Evolutionary conservation across 2,797 vertebrate genomes (phyloP), one percentile per base, ranked within the genome.

Genomic region (Anniella stebbinsi): DNA sequence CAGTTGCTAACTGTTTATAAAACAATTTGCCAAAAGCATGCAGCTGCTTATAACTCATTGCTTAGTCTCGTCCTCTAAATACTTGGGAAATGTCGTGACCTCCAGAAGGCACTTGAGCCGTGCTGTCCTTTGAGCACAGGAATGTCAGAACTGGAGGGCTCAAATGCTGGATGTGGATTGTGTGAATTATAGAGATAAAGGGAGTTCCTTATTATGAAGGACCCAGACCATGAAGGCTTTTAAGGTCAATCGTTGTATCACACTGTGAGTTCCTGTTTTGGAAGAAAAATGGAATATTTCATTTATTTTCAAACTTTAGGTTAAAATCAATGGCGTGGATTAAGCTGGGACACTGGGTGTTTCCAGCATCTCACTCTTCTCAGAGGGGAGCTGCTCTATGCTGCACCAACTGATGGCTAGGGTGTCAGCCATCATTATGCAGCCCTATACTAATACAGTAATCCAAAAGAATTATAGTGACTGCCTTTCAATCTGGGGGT

Each of bases 1-100:
- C 66, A 81, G 67, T 41, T 81, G 28, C 36, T 81, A 70, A 80
- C 54, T 81, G 36, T 57, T 57, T 81, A 80, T 70, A 41, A 88
- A 88, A 72, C 36, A 81, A 38, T 70, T 5, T 72, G 30, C 10
- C 33, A 15, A 81, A 81, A 72, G 18, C 9, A 18, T 54, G 12
- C 45, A 70, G 17, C n/a, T 70, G 67, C 23, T 51, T 36, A 57
- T 38, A 69, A 41, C 38, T 13, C 15, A 4, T 80, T 80, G 66
- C 36, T 60, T 33, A n/a, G n/a, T 80, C 13, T 13, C 54, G 41
- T 48, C 75, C 38, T 88, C 30, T 25, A 54, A 81, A 72, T 63
- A 4, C 5, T 72, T 73, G n/a, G 30, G 18, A 54, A 5, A 51
- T 21, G 9, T 2, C 13, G 7, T 81, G 36, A 41, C 2, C 45